Percentiles rank a stretch among this genome's conserved stretches.
Conservation (phyloP, 2,113 vertebrate species). For the Cariama cristata region DNA sequence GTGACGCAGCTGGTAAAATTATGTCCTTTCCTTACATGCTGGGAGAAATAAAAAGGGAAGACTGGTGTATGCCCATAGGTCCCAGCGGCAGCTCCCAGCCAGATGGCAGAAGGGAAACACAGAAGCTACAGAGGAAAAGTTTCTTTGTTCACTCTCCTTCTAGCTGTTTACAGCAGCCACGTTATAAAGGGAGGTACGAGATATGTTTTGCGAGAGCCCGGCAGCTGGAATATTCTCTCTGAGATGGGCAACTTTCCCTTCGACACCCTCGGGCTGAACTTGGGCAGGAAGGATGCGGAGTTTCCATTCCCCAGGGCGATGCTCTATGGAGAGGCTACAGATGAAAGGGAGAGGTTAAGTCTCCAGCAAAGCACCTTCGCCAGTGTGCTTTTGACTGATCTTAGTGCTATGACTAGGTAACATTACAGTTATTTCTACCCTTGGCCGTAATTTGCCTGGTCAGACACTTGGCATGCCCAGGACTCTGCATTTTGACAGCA, state of each 20-base stretch:
- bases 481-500: neutral
- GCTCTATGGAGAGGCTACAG: neutral
- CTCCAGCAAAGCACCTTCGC: neutral
- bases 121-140: neutral
- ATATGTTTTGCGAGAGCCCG: neutral
- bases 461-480: neutral
- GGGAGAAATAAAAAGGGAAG: neutral
- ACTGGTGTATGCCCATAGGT: neutral
- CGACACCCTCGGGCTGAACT: fast-evolving
- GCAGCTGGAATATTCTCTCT: neutral
- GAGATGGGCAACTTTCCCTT: neutral
- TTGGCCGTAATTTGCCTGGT: neutral
- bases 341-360: neutral
- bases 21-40: neutral
- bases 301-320: fast-evolving
- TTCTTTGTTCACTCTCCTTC: neutral
- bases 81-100: neutral
- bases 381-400: neutral
- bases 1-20: neutral
- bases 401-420: neutral
- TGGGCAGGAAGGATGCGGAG: neutral
- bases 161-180: neutral
- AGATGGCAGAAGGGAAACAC: slow-evolving; percentile 15
- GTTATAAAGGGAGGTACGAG: neutral
- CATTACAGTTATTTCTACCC: neutral